These are phyloP conservation scores for Cossypha dichroa DNA, from an alignment of 2,797 vertebrate genomes.

Conservation along the genomic window DNA sequence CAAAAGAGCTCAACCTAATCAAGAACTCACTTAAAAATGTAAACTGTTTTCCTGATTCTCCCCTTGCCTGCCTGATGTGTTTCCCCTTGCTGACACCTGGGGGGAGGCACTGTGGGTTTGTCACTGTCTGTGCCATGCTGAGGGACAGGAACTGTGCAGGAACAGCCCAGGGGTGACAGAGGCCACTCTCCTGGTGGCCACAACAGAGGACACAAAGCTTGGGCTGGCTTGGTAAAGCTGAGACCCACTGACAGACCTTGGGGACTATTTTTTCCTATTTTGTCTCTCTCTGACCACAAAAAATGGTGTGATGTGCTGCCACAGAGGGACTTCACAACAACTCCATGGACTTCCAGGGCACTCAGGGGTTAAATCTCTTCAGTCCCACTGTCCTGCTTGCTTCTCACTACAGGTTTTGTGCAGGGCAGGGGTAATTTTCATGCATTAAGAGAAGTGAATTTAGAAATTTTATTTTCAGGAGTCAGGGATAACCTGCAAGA, in stretches of 20 bases:
- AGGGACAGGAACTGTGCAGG: not conserved
- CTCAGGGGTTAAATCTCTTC: not conserved
- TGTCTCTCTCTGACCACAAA: not conserved
- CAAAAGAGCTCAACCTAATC: not conserved
- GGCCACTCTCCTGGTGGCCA: not conserved
- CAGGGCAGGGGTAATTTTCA: not conserved
- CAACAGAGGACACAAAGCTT: not conserved
- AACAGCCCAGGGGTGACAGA: accelerated
- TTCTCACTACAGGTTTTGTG: not conserved
- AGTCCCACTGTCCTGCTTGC: not conserved
- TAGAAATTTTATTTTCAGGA: conserved; percentile 10
- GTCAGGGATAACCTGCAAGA: not conserved
- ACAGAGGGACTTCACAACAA: not conserved
- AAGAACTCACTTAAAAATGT: not conserved
- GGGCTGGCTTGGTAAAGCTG: not conserved
- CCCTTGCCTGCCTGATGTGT: not conserved
- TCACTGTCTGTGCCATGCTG: not conserved
- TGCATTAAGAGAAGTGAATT: not conserved
- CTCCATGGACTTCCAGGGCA: not conserved
- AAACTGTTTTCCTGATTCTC: not conserved
- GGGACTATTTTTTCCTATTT: not conserved
- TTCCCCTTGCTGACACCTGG: not conserved
- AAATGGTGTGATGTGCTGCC: not conserved
- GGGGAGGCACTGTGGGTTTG: not conserved
- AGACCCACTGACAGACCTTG: not conserved